Conservation (phyloP, 2,888 invertebrate species). For the Synanthedon andrenaeformis region DNA sequence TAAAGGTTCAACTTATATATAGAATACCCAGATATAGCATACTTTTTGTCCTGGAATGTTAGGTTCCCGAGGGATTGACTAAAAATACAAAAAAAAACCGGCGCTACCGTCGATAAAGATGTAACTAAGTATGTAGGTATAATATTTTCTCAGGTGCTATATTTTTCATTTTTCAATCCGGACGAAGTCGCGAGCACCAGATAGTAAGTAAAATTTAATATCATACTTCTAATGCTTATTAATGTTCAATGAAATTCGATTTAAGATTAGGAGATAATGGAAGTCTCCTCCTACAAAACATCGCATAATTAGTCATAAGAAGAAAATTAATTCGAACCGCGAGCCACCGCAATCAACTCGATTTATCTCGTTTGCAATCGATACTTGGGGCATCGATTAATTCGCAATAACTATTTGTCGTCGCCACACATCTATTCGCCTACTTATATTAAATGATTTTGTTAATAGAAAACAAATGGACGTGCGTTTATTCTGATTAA, state of each 20-base stretch:
- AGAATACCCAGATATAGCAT: no score
- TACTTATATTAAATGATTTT: conserved; percentile 30
- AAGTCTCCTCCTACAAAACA: not conserved
- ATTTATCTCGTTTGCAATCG: conserved; percentile 15
- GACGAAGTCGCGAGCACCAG: no score
- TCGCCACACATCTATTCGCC: conserved; percentile 54
- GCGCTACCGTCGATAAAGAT: no score
- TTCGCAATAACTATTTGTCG: conserved; percentile 65
- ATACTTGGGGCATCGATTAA: conserved; percentile 46
- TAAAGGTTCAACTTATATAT: no score
- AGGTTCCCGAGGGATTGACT: no score
- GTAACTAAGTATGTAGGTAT: no score
- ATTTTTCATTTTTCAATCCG: no score
- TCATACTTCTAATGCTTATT: no score
- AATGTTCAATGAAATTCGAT: not conserved
- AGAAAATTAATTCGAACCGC: not conserved
- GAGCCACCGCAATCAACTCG: conserved; percentile 1
- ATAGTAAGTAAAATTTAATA: no score
- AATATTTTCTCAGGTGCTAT: no score
- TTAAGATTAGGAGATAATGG: not conserved
- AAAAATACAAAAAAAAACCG: no score
- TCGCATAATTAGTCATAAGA: not conserved
- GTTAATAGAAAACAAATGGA: not conserved
- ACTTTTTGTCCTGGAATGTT: no score
- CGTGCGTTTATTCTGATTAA: not conserved